Base-by-base conservation (phyloP, 1,140 invertebrate species). In the Cotesia glomerata region DNA sequence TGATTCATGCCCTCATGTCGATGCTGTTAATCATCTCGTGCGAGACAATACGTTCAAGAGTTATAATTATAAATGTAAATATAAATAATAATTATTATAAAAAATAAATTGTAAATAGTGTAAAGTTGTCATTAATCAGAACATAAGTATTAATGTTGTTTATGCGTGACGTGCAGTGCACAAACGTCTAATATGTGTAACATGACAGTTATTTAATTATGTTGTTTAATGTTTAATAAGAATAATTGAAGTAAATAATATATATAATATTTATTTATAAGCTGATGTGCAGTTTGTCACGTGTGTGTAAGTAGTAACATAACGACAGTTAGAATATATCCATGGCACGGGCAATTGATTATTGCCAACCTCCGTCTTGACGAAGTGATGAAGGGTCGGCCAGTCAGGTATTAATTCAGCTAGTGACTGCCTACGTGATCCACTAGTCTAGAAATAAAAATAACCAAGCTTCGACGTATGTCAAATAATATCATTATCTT, bases 351-450 rank as follows among this genome's bases (percentile, higher is more conserved):
- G 67, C 74, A 71, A 76, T 81, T 87, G 84, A 9, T 45, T 45
- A 45, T 45, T 45, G 90, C 91, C 90, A 92, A 93, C 92, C 92
- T 93, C 91, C 88, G 89, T 89, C 88, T 88, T 91, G 88, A 89
- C 90, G 91, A 95, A 94, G 88, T 92, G 93, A 89, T 97, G 94
- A 80, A 98, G 92, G 80, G 92, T 92, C 80, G 96, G 96, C 96
- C 96, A 98, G 89, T 97, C 96, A 80, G 96, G 96, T 87, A 98
- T 98, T 89, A 97, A 89, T 89, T 98, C 95, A 80, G 95, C 95
- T 86, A 98, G 90, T 77, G 95, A 97, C 81, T 92, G 93, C 89
- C 95, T 91, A 90, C 95, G 92, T 82, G 90, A 90, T 89, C 88
- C 86, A 86, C 88, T 89, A 85, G 82, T 88, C 90, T 91, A 90